A percentile compares a stretch with the other conserved stretches of the same genome.
phyloP scores from a whole-genome alignment of 2,797 vertebrate genomes.

The Helarctos malayanus region DNA sequence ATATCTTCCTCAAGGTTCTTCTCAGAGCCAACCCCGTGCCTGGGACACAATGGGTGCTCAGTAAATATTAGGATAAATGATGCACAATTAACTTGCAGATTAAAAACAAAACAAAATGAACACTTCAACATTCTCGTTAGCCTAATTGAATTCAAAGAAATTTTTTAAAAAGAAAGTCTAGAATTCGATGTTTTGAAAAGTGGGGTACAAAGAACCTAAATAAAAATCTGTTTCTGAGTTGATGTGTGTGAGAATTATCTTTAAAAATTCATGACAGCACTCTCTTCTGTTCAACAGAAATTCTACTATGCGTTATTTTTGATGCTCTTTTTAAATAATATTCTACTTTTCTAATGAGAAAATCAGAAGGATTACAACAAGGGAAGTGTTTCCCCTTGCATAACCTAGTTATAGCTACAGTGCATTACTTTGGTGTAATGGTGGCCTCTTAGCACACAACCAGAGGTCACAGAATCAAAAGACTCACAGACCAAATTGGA shows the following conservation, averaged over 20 bases:
- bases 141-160: neutral
- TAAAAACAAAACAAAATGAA: neutral
- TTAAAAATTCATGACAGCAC: neutral
- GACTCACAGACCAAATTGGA: neutral
- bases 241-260: neutral
- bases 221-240: neutral
- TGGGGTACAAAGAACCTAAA: neutral
- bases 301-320: neutral
- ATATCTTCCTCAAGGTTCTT: neutral
- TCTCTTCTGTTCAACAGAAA: neutral
- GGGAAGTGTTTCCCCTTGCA: neutral
- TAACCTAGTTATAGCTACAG: neutral
- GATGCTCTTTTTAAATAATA: neutral
- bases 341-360: neutral
- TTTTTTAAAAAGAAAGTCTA: neutral
- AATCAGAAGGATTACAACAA: neutral
- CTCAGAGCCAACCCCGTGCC: neutral
- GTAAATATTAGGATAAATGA: neutral
- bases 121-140: neutral
- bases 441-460: neutral
- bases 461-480: neutral
- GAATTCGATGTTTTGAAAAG: neutral
- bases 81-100: neutral
- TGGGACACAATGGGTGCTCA: neutral
- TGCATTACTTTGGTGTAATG: neutral